These are phyloP conservation scores for Holacanthus passer DNA, from an alignment of 2,113 vertebrate genomes.

Conservation along the genomic window DNA sequence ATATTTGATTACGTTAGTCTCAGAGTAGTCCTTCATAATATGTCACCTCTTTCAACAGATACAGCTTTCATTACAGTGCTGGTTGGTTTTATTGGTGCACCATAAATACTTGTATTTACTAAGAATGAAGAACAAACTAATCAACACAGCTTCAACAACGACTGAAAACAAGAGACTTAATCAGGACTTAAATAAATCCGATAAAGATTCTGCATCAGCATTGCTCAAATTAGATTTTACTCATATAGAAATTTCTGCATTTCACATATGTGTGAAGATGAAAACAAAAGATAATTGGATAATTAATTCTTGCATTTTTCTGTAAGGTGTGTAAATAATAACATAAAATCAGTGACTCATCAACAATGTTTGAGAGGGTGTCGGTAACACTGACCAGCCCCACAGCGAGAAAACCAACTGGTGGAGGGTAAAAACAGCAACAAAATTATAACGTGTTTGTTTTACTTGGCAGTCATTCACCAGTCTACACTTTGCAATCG, in stretches of 20 bases:
- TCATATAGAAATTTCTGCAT: neutral
- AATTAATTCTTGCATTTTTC: no score
- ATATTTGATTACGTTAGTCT: constrained; percentile 13
- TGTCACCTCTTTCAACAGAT: neutral
- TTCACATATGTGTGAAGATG: neutral
- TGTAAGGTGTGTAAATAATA: neutral
- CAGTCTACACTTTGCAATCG: constrained; percentile 19
- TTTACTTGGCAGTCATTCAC: constrained; percentile 2
- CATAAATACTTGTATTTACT: no score
- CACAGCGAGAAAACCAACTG: constrained; percentile 1
- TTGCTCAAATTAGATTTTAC: neutral
- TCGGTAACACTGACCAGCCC: neutral
- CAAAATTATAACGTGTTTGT: neutral
- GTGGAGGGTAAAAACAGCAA: constrained; percentile 6
- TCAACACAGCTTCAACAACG: neutral
- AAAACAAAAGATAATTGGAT: neutral
- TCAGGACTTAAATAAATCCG: constrained; percentile 1
- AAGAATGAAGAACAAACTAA: no score
- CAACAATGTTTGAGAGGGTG: neutral
- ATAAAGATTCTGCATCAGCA: neutral
- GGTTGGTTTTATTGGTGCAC: neutral
- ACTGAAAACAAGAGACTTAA: neutral
- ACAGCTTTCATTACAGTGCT: neutral
- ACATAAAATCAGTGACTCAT: constrained; percentile 9
- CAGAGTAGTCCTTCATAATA: neutral